Evolutionary conservation across 2,797 vertebrate species (phyloP).

Genomic region (Naso thynnoides): DNA sequence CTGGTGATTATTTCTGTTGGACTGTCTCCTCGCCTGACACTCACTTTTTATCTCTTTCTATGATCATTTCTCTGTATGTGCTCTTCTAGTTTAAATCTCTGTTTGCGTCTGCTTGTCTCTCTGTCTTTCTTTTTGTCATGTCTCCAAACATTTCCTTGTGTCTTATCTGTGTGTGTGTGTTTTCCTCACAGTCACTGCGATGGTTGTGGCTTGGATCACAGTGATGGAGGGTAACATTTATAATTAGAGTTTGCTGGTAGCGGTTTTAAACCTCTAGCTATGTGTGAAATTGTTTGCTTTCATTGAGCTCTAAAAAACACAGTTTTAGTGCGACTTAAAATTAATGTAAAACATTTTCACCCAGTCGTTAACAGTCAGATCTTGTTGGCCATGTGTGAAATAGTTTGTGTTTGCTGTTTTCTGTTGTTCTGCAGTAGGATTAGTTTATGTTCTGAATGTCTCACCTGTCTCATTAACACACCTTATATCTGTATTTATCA

Average conservation of each 20-base stretch:
- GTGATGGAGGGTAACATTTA: conserved; percentile 85
- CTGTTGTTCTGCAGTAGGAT: conserved; percentile 28
- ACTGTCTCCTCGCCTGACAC: conserved; percentile 60
- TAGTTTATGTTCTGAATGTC: conserved; percentile 13
- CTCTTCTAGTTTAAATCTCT: conserved; percentile 24
- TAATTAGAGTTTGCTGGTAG: conserved; percentile 58
- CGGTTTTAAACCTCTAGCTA: conserved; percentile 28
- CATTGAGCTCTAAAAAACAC: conserved; percentile 28
- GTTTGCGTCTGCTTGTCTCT: conserved; percentile 14
- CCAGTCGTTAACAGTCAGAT: conserved; percentile 25
- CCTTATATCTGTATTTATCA: conserved; percentile 47
- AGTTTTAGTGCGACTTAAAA: conserved; percentile 48
- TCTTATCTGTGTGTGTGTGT: conserved; percentile 46
- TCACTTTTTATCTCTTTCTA: conserved; percentile 53
- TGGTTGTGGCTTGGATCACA: conserved; percentile 86
- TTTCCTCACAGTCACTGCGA: conserved; percentile 79
- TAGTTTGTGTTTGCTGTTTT: conserved; percentile 34
- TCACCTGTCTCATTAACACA: conserved; percentile 50
- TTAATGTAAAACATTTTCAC: conserved; percentile 47
- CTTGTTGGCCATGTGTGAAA: conserved; percentile 55
- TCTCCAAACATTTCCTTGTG: conserved; percentile 28
- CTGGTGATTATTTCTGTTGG: conserved; percentile 65
- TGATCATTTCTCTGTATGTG: conserved; percentile 49
- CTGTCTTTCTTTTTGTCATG: conserved; percentile 28
- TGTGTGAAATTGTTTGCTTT: conserved; percentile 27